phyloP scores from a whole-genome alignment of 2,888 invertebrate species.

The Sarcophaga caerulescens region DNA sequence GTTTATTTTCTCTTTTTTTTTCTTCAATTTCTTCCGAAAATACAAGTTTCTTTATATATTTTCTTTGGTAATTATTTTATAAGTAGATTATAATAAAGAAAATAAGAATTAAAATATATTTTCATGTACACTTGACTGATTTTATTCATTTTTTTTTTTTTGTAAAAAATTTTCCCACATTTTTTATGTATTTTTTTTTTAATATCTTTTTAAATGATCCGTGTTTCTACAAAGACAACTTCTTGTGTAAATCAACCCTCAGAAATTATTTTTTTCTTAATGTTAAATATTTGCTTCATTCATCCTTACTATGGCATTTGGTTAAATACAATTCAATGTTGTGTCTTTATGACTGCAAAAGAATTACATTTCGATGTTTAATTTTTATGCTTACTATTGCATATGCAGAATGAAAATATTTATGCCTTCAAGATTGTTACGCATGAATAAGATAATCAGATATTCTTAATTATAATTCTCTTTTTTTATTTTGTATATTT shows the following conservation, averaged over 20 bases:
- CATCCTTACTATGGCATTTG: constrained; percentile 1
- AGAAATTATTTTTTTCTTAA: not conserved
- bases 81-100: constrained; percentile 6
- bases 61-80: constrained; percentile 12
- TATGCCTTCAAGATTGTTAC: not conserved
- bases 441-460: not conserved
- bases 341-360: not conserved
- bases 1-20: constrained; percentile 14
- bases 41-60: not conserved
- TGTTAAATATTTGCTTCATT: not conserved
- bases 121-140: constrained; percentile 54
- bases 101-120: not conserved
- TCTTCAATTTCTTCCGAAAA: constrained; percentile 11
- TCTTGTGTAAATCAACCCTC: constrained; percentile 30
- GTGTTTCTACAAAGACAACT: constrained; percentile 27
- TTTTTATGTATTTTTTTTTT: constrained; percentile 17
- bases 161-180: constrained; percentile 51
- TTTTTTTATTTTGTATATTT: no score
- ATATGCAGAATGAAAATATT: not conserved
- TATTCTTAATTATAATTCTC: not conserved
- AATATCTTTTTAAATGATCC: constrained; percentile 30
- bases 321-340: not conserved
- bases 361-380: constrained; percentile 5
- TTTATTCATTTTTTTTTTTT: constrained; percentile 26
- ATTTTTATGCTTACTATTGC: not conserved